Evolutionary conservation across 2,797 vertebrate genomes (phyloP), one percentile per base, ranked within the genome.

Genomic region (Smutsia gigantea): DNA sequence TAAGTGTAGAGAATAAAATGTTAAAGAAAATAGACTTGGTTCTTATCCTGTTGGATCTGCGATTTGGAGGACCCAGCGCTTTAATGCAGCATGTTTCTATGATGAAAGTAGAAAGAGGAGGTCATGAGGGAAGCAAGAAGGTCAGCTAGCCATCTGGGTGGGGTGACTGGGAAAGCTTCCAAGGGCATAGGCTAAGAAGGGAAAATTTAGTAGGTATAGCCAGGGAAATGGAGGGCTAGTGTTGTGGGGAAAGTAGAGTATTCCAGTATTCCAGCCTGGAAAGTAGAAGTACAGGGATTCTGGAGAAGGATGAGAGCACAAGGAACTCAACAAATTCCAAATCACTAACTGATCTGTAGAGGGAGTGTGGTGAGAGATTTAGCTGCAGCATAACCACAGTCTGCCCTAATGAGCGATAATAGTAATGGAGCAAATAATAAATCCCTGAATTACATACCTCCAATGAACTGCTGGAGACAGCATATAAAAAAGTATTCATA

Each of bases 21-120:
- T 53, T 49, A 37, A 88, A 61, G 18, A 92, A 95, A 94, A 92
- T 15, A 79, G 10, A 74, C 5, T 46, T 75, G 31, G 8, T 74
- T 94, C 27, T 71, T 90, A 18, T 82, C 14, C 23, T 72, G 17
- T 53, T 27, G 23, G 29, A 77, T 83, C 66, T 57, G 27, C 18
- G 13, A 29, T 63, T 69, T 72, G 68, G 34, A 82, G 37, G 71
- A 37, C 21, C 83, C 68, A 63, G 68, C 0, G n/a, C 53, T 81
- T 81, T 68, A 72, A 72, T 64, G 42, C 13, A 64, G 7, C 63
- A 15, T 31, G 2, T 75, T 63, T 51, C 5, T 85, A 15, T 31
- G 59, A 49, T 17, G 74, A 31, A 53, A 74, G 46, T 46, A 88
- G 13, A 75, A 82, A 51, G 37, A 79, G 2, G 15, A 29, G 77